These are phyloP conservation scores for Aspidapion aeneum DNA, from an alignment of 2,888 invertebrate species.

Conservation along the genomic window DNA sequence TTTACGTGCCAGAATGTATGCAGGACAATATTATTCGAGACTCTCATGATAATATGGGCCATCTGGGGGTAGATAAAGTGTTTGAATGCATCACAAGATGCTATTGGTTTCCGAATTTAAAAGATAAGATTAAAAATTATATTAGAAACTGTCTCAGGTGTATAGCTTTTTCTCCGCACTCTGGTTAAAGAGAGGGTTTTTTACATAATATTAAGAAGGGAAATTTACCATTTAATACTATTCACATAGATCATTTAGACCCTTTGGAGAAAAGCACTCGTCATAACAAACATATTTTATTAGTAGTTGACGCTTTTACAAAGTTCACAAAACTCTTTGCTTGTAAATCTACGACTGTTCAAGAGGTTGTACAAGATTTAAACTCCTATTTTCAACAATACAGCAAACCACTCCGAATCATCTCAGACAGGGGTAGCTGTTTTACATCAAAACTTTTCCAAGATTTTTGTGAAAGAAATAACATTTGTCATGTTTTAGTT, in stretches of 20 bases:
- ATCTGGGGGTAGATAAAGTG: neutral
- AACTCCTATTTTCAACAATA: neutral
- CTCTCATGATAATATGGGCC: neutral
- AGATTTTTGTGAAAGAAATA: slow-evolving; percentile 13
- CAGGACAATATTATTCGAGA: neutral
- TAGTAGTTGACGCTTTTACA: neutral
- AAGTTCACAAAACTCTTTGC: neutral
- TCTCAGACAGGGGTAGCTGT: neutral
- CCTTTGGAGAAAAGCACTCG: neutral
- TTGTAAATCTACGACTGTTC: neutral
- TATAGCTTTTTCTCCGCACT: neutral
- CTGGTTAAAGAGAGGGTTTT: neutral
- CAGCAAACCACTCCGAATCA: neutral
- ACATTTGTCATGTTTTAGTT: slow-evolving; percentile 20
- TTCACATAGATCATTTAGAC: neutral
- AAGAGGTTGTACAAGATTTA: neutral
- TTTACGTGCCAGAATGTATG: too few relatives aligned
- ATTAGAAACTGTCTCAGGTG: neutral
- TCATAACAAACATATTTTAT: slow-evolving; percentile 1
- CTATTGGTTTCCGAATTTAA: neutral
- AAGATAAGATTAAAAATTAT: neutral
- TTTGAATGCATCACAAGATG: neutral
- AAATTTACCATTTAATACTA: neutral
- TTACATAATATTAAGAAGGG: neutral
- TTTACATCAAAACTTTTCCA: slow-evolving; percentile 9